Evolutionary conservation across 2,888 invertebrate species (phyloP).

Genomic region (Aphodius sticticus): DNA sequence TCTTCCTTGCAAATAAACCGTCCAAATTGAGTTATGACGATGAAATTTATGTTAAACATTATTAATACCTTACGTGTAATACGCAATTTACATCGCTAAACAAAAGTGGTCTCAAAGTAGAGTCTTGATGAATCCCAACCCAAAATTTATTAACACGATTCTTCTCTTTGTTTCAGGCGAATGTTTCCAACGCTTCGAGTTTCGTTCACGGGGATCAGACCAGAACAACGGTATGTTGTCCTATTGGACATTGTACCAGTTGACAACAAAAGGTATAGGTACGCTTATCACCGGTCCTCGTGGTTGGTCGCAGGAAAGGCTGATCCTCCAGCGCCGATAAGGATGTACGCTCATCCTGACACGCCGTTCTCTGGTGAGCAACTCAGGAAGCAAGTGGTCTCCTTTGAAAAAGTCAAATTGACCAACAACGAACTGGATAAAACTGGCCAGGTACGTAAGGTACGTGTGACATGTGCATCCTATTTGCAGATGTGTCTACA

Average conservation of each 20-base stretch:
- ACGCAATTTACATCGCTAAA: not conserved
- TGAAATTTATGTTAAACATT: not conserved
- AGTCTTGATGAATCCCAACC: not conserved
- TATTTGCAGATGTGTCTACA: not conserved
- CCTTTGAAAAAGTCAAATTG: slow-evolving; percentile 84
- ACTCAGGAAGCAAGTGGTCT: slow-evolving; percentile 78
- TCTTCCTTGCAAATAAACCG: not conserved
- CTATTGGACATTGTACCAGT: slow-evolving; percentile 83
- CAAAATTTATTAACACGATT: not conserved
- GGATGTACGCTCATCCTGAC: slow-evolving; percentile 82
- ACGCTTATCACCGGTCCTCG: slow-evolving; percentile 84
- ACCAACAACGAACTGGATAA: slow-evolving; percentile 87
- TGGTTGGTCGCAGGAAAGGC: slow-evolving; percentile 87
- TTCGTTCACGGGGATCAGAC: slow-evolving; percentile 73
- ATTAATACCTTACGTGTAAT: not conserved
- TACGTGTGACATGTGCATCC: not conserved
- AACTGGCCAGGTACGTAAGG: slow-evolving; percentile 70
- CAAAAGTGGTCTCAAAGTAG: not conserved
- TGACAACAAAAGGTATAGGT: slow-evolving; percentile 80
- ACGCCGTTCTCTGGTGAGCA: slow-evolving; percentile 83
- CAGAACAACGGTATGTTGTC: slow-evolving; percentile 75
- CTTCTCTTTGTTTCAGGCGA: slow-evolving; percentile 66
- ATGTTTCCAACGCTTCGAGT: slow-evolving; percentile 85
- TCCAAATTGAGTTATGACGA: not conserved
- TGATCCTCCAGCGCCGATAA: slow-evolving; percentile 75